These are phyloP conservation scores for Rhadinocentrus ornatus DNA, from an alignment of 2,797 vertebrate genomes.

Conservation along the genomic window DNA sequence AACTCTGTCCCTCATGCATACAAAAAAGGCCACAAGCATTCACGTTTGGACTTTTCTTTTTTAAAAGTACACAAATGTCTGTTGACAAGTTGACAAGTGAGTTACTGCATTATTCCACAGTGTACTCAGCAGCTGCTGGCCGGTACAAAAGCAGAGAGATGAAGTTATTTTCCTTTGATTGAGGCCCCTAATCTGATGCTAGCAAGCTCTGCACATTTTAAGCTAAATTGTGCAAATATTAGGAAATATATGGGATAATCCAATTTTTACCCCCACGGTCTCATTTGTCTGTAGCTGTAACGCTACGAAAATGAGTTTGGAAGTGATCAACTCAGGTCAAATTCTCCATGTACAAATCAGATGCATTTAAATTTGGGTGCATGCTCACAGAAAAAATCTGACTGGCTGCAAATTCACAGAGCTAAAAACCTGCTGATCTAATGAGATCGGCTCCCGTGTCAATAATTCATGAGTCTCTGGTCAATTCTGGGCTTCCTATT, in stretches of 20 bases:
- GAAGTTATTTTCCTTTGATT: conserved; percentile 28
- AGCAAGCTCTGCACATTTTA: conserved; percentile 40
- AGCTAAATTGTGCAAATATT: conserved; percentile 50
- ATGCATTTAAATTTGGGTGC: conserved; percentile 24
- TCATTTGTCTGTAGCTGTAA: conserved; percentile 38
- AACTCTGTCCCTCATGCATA: conserved; percentile 22
- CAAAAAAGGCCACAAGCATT: conserved; percentile 1
- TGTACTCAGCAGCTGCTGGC: not conserved
- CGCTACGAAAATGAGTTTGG: conserved; percentile 45
- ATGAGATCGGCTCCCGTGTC: conserved; percentile 77
- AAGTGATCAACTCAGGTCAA: conserved; percentile 59
- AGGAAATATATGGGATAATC: conserved; percentile 52
- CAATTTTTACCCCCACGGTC: conserved; percentile 51
- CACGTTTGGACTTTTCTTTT: not conserved
- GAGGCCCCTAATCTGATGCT: conserved; percentile 34
- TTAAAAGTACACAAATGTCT: not conserved
- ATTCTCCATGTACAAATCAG: conserved; percentile 32
- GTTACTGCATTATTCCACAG: conserved; percentile 9
- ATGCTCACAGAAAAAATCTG: conserved; percentile 22
- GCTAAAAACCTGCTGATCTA: conserved; percentile 74
- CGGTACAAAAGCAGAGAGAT: not conserved
- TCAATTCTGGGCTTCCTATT: conserved; percentile 68
- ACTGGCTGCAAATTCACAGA: conserved; percentile 45
- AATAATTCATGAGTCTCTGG: conserved; percentile 82
- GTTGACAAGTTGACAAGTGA: not conserved